Conservation (phyloP, 2,888 invertebrate species). For the Homarus gammarus region DNA sequence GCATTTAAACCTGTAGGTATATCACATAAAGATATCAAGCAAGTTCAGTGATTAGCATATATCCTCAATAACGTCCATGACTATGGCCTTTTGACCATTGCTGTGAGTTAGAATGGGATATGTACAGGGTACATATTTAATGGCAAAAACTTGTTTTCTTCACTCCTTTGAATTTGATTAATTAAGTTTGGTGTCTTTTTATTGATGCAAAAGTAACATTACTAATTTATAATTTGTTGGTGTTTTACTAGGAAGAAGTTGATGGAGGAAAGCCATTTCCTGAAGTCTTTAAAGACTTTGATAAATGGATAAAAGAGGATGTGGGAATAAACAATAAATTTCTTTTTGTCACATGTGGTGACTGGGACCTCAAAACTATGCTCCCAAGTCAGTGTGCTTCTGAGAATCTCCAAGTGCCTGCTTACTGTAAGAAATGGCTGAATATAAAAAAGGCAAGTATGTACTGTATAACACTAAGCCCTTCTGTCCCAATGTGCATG, state of each 20-base stretch:
- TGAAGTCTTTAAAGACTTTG: conserved; percentile 50
- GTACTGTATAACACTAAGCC: too few relatives aligned
- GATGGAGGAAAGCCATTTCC: conserved; percentile 28
- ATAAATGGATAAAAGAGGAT: conserved; percentile 47
- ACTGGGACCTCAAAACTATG: conserved; percentile 83
- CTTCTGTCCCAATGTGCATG: not conserved
- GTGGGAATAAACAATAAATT: conserved; percentile 35
- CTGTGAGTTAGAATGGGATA: too few relatives aligned
- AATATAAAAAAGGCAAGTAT: conserved; percentile 81
- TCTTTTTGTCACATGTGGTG: conserved; percentile 83
- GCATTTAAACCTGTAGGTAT: too few relatives aligned
- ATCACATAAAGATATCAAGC: too few relatives aligned
- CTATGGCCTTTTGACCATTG: too few relatives aligned
- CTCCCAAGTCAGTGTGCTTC: conserved; percentile 81
- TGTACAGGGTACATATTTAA: too few relatives aligned
- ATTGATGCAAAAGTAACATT: not conserved
- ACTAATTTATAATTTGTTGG: not conserved
- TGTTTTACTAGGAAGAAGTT: conserved; percentile 52
- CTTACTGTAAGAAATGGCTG: conserved; percentile 82
- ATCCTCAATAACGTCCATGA: too few relatives aligned
- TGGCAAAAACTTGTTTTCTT: too few relatives aligned
- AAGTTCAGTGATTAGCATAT: too few relatives aligned
- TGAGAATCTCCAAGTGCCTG: conserved; percentile 79
- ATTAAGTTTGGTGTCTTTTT: not conserved
- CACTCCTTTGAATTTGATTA: too few relatives aligned